These are phyloP conservation scores for Toxotes lorentzi DNA, from an alignment of 2,797 vertebrate genomes.

Conservation along the genomic window DNA sequence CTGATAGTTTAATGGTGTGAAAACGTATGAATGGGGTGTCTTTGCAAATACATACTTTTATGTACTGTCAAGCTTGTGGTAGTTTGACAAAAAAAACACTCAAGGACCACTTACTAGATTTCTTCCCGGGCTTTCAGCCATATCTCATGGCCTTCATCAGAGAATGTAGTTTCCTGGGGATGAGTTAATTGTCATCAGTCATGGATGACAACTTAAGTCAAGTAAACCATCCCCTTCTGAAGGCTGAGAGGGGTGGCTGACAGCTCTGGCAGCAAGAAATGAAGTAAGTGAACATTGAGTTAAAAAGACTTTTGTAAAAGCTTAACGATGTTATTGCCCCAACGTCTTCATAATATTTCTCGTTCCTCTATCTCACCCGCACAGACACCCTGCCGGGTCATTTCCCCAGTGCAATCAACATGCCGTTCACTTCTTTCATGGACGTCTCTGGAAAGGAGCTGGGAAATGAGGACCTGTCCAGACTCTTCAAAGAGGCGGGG, in stretches of 20 bases:
- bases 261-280: background rate
- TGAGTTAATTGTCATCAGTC: background rate
- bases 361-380: background rate
- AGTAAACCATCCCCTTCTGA: background rate
- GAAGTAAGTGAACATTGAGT: background rate
- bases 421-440: slow-evolving; percentile 91
- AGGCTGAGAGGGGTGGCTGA: background rate
- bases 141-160: background rate
- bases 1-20: no score
- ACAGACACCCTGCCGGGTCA: slow-evolving; percentile 91
- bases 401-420: slow-evolving; percentile 89
- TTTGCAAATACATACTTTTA: no score
- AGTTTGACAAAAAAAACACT: background rate
- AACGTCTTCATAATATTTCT: background rate
- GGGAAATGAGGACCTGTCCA: slow-evolving; percentile 83
- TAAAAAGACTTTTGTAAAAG: background rate
- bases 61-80: no score
- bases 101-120: background rate
- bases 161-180: background rate
- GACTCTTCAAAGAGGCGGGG: slow-evolving; percentile 86
- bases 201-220: background rate
- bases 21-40: no score
- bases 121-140: background rate
- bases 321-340: background rate
- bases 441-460: slow-evolving; percentile 88